phyloP scores from a whole-genome alignment of 2,113 vertebrate genomes.

The Apeltes quadracus region DNA sequence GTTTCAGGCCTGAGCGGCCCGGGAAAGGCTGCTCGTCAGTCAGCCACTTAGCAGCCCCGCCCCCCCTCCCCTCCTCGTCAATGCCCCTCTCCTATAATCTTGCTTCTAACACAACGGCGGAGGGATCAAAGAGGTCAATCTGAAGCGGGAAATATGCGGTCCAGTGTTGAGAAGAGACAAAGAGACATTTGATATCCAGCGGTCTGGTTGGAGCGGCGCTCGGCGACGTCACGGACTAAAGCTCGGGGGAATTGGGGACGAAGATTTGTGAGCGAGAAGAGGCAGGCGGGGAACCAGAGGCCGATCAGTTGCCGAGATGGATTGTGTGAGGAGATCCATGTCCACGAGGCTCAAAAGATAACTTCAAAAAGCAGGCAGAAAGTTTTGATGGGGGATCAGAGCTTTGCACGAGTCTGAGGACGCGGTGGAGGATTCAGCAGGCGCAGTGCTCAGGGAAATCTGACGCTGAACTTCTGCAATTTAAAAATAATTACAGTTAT shows the following conservation, averaged over 20 bases:
- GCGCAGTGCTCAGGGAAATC: conserved; percentile 1
- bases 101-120: conserved; percentile 61
- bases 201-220: conserved; percentile 50
- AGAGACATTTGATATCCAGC: conserved; percentile 45
- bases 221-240: conserved; percentile 49
- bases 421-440: conserved; percentile 20
- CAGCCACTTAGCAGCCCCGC: conserved; percentile 74
- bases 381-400: conserved; percentile 54
- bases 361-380: conserved; percentile 58
- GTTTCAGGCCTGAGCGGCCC: conserved; percentile 76
- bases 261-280: conserved; percentile 70
- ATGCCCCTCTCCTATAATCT: conserved; percentile 69
- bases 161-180: conserved; percentile 58
- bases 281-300: conserved; percentile 68
- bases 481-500: background rate
- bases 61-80: conserved; percentile 30
- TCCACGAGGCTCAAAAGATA: conserved; percentile 61
- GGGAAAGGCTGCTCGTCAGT: conserved; percentile 70
- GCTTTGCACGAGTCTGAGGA: conserved; percentile 41
- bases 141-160: conserved; percentile 75
- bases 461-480: conserved; percentile 7
- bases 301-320: conserved; percentile 65
- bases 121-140: conserved; percentile 80
- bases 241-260: conserved; percentile 75
- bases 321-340: conserved; percentile 58